Evolutionary conservation across 2,113 vertebrate genomes (phyloP).

Genomic region (Gopherus evgoodei): DNA sequence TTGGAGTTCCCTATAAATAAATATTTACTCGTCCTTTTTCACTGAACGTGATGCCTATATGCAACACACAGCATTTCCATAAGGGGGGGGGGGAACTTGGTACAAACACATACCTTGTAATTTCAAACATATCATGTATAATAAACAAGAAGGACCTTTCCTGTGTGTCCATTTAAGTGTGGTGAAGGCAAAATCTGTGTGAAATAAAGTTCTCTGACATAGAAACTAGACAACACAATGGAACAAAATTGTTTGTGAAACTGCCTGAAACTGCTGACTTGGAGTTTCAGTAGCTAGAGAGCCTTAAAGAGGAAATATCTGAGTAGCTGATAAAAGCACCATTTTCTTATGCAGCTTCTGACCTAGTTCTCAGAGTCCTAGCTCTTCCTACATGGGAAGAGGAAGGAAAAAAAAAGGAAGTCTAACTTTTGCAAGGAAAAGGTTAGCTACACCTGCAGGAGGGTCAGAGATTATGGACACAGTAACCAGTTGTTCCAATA

Average conservation of each 20-base stretch:
- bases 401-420: not conserved
- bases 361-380: not conserved
- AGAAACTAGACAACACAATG: not conserved
- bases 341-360: not conserved
- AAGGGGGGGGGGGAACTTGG: not conserved
- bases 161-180: not conserved
- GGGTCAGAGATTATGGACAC: not conserved
- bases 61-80: not conserved
- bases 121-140: accelerated
- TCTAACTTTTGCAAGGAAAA: not conserved
- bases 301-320: not conserved
- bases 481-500: not conserved
- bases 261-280: not conserved
- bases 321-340: not conserved
- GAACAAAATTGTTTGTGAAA: not conserved
- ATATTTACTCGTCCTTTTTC: constrained; percentile 6
- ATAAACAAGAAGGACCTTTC: not conserved
- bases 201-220: not conserved
- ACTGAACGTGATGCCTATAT: not conserved
- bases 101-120: constrained; percentile 12
- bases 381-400: not conserved
- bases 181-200: not conserved
- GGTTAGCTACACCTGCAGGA: not conserved
- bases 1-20: constrained; percentile 60
- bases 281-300: not conserved